Percentiles rank a stretch among this genome's conserved stretches.
phyloP scores from a whole-genome alignment of 2,113 vertebrate genomes.

The Malaclemys terrapin region DNA sequence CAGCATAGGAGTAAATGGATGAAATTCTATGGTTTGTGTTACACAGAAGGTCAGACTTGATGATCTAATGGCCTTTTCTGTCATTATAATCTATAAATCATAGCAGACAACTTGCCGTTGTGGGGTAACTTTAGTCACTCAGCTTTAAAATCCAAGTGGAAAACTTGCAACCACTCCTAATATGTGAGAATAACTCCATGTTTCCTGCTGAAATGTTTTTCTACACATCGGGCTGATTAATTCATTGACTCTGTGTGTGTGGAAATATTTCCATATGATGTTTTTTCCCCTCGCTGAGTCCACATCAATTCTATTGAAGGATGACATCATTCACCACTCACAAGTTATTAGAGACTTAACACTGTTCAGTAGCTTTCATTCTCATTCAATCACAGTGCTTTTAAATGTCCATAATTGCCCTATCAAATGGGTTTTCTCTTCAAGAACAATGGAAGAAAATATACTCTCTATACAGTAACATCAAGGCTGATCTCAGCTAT shows the following conservation, averaged over 20 bases:
- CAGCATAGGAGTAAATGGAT: background rate
- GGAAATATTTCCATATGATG: background rate
- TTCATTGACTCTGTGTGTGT: background rate
- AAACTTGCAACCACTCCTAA: background rate
- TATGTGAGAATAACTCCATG: rapidly evolving
- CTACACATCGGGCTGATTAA: background rate
- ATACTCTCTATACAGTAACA: background rate
- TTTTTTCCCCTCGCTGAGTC: background rate
- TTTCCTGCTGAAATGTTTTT: background rate
- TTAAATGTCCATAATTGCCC: background rate
- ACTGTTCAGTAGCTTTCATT: background rate
- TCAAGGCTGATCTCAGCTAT: background rate
- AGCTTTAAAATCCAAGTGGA: background rate
- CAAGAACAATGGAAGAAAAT: conserved; percentile 20
- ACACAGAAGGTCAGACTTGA: background rate
- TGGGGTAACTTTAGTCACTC: background rate
- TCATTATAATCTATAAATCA: background rate
- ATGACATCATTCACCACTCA: background rate
- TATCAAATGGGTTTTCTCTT: background rate
- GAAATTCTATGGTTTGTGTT: background rate
- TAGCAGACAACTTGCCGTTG: background rate
- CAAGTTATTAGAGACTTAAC: background rate
- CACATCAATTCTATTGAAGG: background rate
- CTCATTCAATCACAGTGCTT: background rate
- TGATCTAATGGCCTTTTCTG: background rate